Evolutionary conservation across 92 coral and sea anemone species (phyloP), one percentile per base, ranked within the genome.

Genomic region (Phenganax subtilis): DNA sequence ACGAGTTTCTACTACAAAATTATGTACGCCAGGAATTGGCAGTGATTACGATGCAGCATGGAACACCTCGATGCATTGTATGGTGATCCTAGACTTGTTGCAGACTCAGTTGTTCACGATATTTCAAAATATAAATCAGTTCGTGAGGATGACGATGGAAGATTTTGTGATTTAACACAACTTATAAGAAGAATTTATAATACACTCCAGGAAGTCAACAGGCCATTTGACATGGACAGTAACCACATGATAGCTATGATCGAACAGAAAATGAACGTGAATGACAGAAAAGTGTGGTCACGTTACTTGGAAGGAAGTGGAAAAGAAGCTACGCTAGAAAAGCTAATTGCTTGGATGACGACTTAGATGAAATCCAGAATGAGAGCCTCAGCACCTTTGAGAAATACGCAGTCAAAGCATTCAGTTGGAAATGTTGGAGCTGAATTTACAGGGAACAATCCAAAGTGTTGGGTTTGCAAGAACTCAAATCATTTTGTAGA

Each of bases 311-410:
- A 85, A n/a, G 25, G 81, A 9, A 80, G 81, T 77, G 62, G 47
- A 51, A 79, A 84, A 53, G 37, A 63, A 55, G 85, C 90, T 0
- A 86, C 89, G 20, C 65, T 87, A 47, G 66, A 87, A 6, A 83
- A 51, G 20, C 57, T 87, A 9, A 84, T 87, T 65, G 12, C 28
- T 8, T 87, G 89, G 84, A 37, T 37, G 47, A 37, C 47, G 2
- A 37, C 47, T 5, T 2, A 37, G 47, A 37, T 37, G 47, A 37
- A 37, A 37, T 1, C 47, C 47, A 37, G 47, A 37, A 37, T 37
- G 47, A 37, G 47, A 37, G 47, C 47, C 47, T 37, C 47, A 37
- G 47, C 47, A 37, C 47, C 47, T 37, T 37, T 37, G 47, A 37
- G 47, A 37, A 37, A 5, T 37, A 37, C 47, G 5, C 47, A 37